Evolutionary conservation across 2,888 invertebrate species (phyloP).

Genomic region (Leistus spinibarbis): DNA sequence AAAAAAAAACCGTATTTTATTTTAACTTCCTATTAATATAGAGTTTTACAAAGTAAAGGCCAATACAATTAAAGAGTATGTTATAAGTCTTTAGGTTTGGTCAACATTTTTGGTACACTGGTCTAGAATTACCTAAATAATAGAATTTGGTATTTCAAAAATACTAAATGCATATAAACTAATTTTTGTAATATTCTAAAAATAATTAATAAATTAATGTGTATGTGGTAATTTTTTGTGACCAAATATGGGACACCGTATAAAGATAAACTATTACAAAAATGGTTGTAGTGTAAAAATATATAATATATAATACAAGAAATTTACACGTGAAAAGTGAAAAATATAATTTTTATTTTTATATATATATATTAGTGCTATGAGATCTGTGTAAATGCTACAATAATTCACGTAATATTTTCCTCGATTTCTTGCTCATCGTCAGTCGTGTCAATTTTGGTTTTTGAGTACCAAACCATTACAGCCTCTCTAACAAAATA

Average conservation of each 20-base stretch:
- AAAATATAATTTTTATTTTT: neutral
- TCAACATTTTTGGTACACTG: too few relatives aligned
- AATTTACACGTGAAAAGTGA: neutral
- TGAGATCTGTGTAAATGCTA: neutral
- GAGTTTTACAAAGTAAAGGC: too few relatives aligned
- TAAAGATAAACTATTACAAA: neutral
- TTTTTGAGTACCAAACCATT: constrained; percentile 42
- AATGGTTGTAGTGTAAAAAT: neutral
- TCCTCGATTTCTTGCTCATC: constrained; percentile 19
- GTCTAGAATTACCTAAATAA: too few relatives aligned
- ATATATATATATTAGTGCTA: constrained; percentile 3
- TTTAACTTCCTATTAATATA: too few relatives aligned
- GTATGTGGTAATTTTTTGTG: too few relatives aligned
- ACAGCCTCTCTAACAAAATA: constrained; percentile 42
- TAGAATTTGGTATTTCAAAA: constrained; percentile 2
- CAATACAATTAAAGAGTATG: too few relatives aligned
- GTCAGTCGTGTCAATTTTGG: constrained; percentile 35
- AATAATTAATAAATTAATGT: neutral
- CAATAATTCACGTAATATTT: constrained; percentile 4
- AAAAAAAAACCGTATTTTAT: too few relatives aligned
- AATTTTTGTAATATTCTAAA: neutral
- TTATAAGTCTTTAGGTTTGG: too few relatives aligned
- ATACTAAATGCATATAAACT: neutral
- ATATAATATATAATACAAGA: neutral
- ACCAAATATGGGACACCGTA: neutral